Evolutionary conservation across 2,888 invertebrate species (phyloP).

Genomic region (Mechanitis mazaeus): DNA sequence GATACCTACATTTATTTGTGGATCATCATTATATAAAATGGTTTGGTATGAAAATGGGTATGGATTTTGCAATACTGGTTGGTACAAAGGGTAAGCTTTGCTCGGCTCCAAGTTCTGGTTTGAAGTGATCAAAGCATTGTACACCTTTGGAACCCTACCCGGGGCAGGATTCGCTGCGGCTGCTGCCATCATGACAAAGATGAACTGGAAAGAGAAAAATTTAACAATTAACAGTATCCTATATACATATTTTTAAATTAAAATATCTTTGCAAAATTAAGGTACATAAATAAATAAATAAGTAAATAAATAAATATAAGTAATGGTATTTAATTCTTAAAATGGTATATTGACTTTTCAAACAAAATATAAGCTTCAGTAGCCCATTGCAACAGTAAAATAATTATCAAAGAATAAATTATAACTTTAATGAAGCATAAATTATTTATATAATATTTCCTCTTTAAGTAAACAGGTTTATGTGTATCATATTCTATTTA

Average conservation of each 20-base stretch:
- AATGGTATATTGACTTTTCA: too few species aligned
- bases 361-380: too few species aligned
- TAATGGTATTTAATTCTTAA: too few species aligned
- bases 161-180: constrained; percentile 57
- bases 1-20: constrained; percentile 53
- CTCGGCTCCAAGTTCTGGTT: constrained; percentile 86
- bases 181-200: constrained; percentile 40
- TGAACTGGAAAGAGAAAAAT: constrained; percentile 44
- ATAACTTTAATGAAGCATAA: too few species aligned
- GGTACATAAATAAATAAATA: too few species aligned
- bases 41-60: constrained; percentile 68
- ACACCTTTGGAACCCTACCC: constrained; percentile 83
- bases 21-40: constrained; percentile 55
- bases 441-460: constrained; percentile 20
- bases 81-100: constrained; percentile 84
- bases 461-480: constrained; percentile 48
- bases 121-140: constrained; percentile 87
- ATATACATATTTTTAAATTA: too few species aligned
- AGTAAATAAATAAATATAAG: too few species aligned
- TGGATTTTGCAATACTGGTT: constrained; percentile 81
- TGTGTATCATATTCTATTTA: constrained; percentile 38
- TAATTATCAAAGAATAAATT: too few species aligned
- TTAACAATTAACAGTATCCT: too few species aligned
- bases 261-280: too few species aligned
- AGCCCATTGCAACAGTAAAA: too few species aligned